These are phyloP conservation scores for Erannis defoliaria DNA, from an alignment of 2,888 invertebrate species.

Conservation along the genomic window DNA sequence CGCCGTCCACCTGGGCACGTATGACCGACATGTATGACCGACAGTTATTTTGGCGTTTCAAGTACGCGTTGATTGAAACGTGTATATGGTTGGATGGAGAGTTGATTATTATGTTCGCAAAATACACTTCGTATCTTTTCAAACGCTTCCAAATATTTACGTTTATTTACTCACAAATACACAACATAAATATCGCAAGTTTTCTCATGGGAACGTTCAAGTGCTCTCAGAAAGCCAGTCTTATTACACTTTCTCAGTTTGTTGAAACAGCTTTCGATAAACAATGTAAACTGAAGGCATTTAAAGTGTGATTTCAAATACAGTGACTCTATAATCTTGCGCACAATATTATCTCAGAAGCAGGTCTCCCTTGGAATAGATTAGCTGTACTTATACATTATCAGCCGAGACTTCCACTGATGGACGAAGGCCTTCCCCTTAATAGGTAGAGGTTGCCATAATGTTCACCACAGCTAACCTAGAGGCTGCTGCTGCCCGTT, in stretches of 20 bases:
- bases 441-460: too few relatives aligned
- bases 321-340: background rate
- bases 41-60: conserved; percentile 24
- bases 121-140: conserved; percentile 7
- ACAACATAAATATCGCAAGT: background rate
- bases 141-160: conserved; percentile 12
- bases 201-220: background rate
- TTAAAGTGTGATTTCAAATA: background rate
- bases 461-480: too few relatives aligned
- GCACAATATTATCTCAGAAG: background rate
- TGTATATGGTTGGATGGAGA: conserved; percentile 15
- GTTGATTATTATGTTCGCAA: conserved; percentile 7
- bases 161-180: background rate
- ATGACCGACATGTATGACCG: conserved; percentile 23
- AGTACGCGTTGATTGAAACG: conserved; percentile 21
- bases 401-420: too few relatives aligned
- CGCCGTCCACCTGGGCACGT: conserved; percentile 1
- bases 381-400: too few relatives aligned
- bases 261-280: background rate
- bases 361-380: too few relatives aligned
- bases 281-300: too few relatives aligned
- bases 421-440: too few relatives aligned
- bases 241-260: background rate
- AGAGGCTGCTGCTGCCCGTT: too few relatives aligned
- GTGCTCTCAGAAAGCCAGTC: background rate